These are phyloP conservation scores for Drosophila helvetica DNA, from an alignment of 2,888 invertebrate species.

Conservation along the genomic window DNA sequence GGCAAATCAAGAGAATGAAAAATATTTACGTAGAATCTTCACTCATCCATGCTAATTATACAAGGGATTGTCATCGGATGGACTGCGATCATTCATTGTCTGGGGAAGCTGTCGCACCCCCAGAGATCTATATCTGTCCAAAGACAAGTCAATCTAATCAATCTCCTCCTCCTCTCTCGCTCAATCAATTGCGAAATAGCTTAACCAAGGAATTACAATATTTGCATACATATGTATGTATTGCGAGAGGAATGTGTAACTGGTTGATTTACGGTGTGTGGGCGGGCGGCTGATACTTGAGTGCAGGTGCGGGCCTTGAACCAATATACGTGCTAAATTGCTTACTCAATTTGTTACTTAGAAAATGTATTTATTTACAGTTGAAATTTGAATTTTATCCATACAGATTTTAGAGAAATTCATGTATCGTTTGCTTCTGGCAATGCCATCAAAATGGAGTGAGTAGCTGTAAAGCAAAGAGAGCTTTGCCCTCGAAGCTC, in stretches of 20 bases:
- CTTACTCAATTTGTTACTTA: neutral
- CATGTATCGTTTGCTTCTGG: neutral
- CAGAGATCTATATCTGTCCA: constrained; percentile 1
- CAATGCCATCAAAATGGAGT: neutral
- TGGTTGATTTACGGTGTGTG: constrained; percentile 12
- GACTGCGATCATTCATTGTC: constrained; percentile 20
- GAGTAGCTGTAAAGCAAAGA: neutral
- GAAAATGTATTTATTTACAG: neutral
- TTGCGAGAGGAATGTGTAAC: constrained; percentile 25
- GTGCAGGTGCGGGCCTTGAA: constrained; percentile 22
- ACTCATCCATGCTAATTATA: constrained; percentile 73
- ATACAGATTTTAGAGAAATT: no score
- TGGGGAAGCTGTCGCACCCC: constrained; percentile 58
- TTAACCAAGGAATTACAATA: constrained; percentile 6
- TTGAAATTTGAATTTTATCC: neutral
- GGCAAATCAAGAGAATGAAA: constrained; percentile 38
- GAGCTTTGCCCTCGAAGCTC: neutral
- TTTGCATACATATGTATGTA: constrained; percentile 26
- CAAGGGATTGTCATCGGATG: constrained; percentile 43
- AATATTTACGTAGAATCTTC: constrained; percentile 46
- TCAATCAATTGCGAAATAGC: constrained; percentile 19
- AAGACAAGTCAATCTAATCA: neutral
- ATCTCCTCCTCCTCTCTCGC: neutral
- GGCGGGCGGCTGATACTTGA: constrained; percentile 15
- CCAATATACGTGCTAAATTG: constrained; percentile 8